Conservation (phyloP, 1,140 invertebrate species). For the Bicyclus anynana region DNA sequence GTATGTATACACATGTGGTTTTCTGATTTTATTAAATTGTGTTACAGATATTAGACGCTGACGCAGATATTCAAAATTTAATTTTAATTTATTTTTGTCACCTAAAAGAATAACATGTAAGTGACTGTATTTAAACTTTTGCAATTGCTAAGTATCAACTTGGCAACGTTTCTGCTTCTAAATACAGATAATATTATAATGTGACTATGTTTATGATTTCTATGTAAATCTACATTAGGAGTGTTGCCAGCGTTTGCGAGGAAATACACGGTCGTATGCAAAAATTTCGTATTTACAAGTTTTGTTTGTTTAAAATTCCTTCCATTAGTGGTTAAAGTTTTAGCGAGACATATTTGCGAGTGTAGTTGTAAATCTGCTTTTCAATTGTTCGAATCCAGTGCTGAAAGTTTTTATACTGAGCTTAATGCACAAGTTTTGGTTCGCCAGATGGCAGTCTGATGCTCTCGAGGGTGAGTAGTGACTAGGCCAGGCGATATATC, state of each 20-base stretch:
- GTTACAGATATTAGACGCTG: no score
- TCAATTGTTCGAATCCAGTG: conserved; percentile 29
- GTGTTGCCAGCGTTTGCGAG: background rate
- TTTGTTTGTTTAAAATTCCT: background rate
- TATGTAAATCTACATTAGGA: conserved; percentile 8
- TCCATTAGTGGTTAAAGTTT: conserved; percentile 1
- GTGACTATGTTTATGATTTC: conserved; percentile 14
- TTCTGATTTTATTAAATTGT: no score
- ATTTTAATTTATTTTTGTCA: no score
- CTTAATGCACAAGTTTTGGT: conserved; percentile 33
- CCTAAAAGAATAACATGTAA: no score
- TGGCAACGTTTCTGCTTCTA: conserved; percentile 11
- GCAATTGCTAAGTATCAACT: background rate
- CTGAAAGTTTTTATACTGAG: conserved; percentile 25
- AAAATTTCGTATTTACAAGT: conserved; percentile 17
- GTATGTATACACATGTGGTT: no score
- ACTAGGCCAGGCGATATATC: conserved; percentile 3
- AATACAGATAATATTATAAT: conserved; percentile 13
- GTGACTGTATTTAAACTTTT: background rate
- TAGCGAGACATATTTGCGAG: background rate
- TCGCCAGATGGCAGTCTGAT: conserved; percentile 24
- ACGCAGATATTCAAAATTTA: no score
- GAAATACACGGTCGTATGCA: conserved; percentile 13
- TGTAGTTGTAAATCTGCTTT: conserved; percentile 23
- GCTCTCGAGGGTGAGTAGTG: background rate